Percentiles rank a stretch among this genome's conserved stretches.
phyloP scores from a whole-genome alignment of 2,888 invertebrate species.

The Leptinotarsa tumamoca region DNA sequence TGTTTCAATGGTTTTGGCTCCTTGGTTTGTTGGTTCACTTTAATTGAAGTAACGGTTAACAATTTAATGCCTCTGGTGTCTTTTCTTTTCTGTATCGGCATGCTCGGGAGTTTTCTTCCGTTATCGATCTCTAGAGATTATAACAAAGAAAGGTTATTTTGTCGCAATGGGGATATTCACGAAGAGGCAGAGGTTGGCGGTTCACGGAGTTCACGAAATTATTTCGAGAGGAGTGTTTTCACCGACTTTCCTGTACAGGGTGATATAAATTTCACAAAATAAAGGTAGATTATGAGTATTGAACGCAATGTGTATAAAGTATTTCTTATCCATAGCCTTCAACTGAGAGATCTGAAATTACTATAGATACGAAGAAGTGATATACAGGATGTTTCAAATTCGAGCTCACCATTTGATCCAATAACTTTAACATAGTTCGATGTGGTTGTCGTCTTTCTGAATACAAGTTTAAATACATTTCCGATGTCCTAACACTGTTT shows the following conservation, averaged over 20 bases:
- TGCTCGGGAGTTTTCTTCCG: conserved; percentile 37
- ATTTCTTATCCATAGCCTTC: too few species aligned
- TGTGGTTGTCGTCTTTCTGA: too few species aligned
- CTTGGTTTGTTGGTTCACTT: conserved; percentile 35
- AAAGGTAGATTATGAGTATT: neutral
- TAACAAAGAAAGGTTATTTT: conserved; percentile 40
- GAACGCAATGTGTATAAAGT: too few species aligned
- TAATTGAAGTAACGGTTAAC: conserved; percentile 45
- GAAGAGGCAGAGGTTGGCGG: conserved; percentile 17
- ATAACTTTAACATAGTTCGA: too few species aligned
- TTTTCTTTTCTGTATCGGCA: conserved; percentile 31
- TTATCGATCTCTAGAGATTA: conserved; percentile 40
- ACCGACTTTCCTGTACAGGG: conserved; percentile 19
- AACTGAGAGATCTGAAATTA: too few species aligned
- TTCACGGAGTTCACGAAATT: conserved; percentile 14
- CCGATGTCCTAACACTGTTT: too few species aligned
- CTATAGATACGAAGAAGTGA: too few species aligned
- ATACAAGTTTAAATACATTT: too few species aligned
- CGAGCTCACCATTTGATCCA: too few species aligned
- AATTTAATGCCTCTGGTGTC: conserved; percentile 41
- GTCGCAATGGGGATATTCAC: conserved; percentile 33
- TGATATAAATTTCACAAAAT: conserved; percentile 52
- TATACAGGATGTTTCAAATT: too few species aligned
- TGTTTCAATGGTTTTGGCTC: conserved; percentile 47
- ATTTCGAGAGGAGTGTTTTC: neutral